These are phyloP conservation scores for Rhegmatorhina hoffmannsi DNA, from an alignment of 2,113 vertebrate genomes.

Conservation along the genomic window DNA sequence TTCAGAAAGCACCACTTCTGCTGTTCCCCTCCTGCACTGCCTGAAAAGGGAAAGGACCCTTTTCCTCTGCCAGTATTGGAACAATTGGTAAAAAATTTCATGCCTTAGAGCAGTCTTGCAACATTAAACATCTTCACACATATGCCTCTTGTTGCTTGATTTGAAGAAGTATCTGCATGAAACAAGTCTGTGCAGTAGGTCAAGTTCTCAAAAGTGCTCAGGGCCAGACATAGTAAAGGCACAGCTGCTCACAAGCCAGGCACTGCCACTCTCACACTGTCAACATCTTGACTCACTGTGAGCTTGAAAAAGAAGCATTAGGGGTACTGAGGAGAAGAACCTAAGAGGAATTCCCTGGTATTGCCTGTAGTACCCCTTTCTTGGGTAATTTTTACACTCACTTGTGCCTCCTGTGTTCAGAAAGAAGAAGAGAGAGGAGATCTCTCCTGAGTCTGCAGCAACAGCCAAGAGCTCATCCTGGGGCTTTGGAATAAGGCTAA, in stretches of 20 bases:
- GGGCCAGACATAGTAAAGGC: not conserved
- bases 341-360: not conserved
- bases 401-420: fast-evolving
- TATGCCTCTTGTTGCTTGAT: not conserved
- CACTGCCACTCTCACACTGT: not conserved
- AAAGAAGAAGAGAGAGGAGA: not conserved
- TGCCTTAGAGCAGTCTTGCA: not conserved
- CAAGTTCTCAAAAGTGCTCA: not conserved
- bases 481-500: not conserved
- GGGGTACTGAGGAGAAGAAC: not conserved
- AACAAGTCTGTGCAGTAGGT: not conserved
- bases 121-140: not conserved
- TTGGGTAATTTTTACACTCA: not conserved
- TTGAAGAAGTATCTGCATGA: not conserved
- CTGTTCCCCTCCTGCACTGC: not conserved
- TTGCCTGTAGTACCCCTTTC: not conserved
- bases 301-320: not conserved
- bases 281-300: not conserved
- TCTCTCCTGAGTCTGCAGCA: not conserved
- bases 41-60: not conserved
- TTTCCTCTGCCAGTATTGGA: not conserved
- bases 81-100: not conserved
- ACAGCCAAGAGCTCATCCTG: not conserved
- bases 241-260: not conserved
- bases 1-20: not conserved